Evolutionary conservation across 2,797 vertebrate genomes (phyloP), one percentile per base, ranked within the genome.

Genomic region (Xerus rutilus): DNA sequence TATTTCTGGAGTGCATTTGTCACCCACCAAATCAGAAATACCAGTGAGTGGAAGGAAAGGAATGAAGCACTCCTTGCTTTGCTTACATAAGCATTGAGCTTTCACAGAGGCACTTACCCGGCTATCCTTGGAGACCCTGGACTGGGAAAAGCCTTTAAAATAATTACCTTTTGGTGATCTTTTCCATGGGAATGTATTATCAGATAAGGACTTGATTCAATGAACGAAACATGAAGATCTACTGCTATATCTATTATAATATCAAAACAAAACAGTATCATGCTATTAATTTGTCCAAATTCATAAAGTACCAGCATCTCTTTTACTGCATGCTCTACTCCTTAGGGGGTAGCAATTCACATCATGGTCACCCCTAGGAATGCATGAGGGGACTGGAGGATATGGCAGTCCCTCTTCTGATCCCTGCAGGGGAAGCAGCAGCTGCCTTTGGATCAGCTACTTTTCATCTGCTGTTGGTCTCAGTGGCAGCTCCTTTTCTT

Each of bases 391-490:
- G 20, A 45, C 17, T 78, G n/a, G 59, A 86, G 59, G 28, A 72
- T 47, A 21, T 25, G 59, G 65, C 78, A 49, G 54, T 12, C 89
- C 45, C 81, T 83, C 78, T 70, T 96, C 74, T 96, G 97, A 97
- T 96, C 92, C 88, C 96, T 89, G 95, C 87, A 65, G 93, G 85
- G 94, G 32, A 93, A 93, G 92, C 95, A 93, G 95, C 96, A 88
- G 96, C 82, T 84, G 89, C 77, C 54, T 74, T 94, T n/a, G 82
- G 87, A 96, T 92, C 93, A 93, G 65, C 52, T 64, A 69, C 89
- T 86, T 91, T 89, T 94, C 32, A 94, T 94, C 94, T 1, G n/a
- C 49, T 96, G 82, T 91, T 79, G 78, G 67, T 90, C 88, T 95
- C 96, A 95, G 96, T 86, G 57, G 91, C 82, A 97, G 87, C 45